phyloP scores from a whole-genome alignment of 2,797 vertebrate genomes.

The Rhinogobio ventralis region DNA sequence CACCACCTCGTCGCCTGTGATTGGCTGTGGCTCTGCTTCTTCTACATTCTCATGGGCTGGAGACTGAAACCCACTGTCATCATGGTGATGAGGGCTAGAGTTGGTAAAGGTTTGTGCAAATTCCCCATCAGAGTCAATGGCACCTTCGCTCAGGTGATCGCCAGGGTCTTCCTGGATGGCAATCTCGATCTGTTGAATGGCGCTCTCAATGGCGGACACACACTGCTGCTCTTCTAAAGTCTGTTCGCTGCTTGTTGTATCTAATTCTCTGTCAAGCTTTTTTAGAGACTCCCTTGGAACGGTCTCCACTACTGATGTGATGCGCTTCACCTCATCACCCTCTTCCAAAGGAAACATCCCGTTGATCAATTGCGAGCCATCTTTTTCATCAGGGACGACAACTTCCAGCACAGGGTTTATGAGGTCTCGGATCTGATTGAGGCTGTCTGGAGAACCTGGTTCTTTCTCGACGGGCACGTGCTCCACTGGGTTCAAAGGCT shows the following conservation, averaged over 20 bases:
- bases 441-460: constrained; percentile 74
- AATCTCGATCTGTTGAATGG: constrained; percentile 65
- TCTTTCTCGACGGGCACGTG: background rate
- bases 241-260: constrained; percentile 23
- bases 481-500: background rate
- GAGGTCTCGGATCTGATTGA: constrained; percentile 79
- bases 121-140: constrained; percentile 53
- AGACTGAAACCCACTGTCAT: constrained; percentile 71
- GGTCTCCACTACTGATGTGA: constrained; percentile 63
- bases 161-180: constrained; percentile 63
- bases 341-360: constrained; percentile 70
- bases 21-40: constrained; percentile 35
- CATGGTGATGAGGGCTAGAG: constrained; percentile 45
- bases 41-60: constrained; percentile 60
- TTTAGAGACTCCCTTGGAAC: constrained; percentile 57
- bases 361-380: constrained; percentile 26
- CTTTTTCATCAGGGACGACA: constrained; percentile 48
- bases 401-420: constrained; percentile 77
- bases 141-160: constrained; percentile 40
- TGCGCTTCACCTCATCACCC: constrained; percentile 61
- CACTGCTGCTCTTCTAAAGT: constrained; percentile 43
- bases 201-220: constrained; percentile 57
- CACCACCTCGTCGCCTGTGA: constrained; percentile 57
- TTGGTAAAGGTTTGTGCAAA: constrained; percentile 32
- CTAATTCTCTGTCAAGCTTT: constrained; percentile 36